Percentiles rank a stretch among this genome's conserved stretches.
Evolutionary conservation across 2,113 vertebrate species (phyloP).

Genomic region (Ptyas mucosa): DNA sequence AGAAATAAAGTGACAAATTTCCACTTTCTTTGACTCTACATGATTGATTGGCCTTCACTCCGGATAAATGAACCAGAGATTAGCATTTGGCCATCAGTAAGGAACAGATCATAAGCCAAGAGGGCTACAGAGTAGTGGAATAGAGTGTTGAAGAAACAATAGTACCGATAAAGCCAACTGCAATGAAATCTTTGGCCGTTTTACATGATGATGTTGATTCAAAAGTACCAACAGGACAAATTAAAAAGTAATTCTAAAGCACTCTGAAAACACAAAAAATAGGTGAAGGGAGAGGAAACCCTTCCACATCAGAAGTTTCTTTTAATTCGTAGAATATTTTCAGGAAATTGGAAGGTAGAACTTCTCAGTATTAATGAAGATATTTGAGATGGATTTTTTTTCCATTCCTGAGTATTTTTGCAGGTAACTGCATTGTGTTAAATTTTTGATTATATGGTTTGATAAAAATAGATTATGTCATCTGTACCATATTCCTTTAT

Average conservation of each 20-base stretch:
- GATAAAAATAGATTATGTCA: background rate
- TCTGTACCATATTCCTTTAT: background rate
- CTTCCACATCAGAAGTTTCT: background rate
- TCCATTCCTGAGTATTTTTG: background rate
- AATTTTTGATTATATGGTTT: background rate
- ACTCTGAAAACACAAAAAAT: background rate
- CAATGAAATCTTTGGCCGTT: background rate
- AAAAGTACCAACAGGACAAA: background rate
- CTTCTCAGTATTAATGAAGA: background rate
- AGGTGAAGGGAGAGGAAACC: background rate
- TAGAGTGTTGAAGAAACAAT: background rate
- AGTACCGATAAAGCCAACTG: background rate
- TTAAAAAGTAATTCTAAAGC: background rate
- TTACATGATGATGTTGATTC: background rate
- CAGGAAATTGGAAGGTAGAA: background rate
- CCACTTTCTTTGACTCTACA: background rate
- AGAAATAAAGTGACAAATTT: background rate
- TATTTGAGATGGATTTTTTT: background rate
- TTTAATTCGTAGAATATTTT: background rate
- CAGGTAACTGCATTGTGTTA: background rate
- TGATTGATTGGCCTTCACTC: background rate
- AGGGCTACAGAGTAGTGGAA: background rate
- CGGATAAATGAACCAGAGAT: background rate
- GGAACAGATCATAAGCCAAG: background rate
- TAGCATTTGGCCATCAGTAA: background rate